Conservation (phyloP, 2,113 vertebrate species). For the Eonycteris spelaea region DNA sequence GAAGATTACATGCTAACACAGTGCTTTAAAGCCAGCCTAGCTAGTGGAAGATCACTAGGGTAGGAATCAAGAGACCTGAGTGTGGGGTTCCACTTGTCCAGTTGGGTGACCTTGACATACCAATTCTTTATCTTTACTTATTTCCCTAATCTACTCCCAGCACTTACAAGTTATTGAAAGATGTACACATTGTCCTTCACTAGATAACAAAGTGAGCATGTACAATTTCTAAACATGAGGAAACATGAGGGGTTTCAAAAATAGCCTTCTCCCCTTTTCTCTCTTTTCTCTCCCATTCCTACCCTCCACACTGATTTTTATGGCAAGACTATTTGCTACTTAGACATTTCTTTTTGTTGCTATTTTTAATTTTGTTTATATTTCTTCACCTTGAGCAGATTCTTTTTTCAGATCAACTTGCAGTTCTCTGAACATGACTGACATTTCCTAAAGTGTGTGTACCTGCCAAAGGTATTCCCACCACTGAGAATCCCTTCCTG, state of each 20-base stretch:
- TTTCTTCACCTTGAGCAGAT: background rate
- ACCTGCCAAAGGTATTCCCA: background rate
- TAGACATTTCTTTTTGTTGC: background rate
- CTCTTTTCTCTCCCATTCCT: background rate
- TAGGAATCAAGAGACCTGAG: background rate
- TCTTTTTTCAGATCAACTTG: background rate
- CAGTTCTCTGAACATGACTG: background rate
- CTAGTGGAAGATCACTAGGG: no score
- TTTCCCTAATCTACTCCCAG: background rate
- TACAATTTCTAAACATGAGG: background rate
- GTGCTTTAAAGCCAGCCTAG: background rate
- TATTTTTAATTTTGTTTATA: background rate
- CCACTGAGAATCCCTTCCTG: background rate
- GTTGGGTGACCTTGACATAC: background rate
- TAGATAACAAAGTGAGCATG: background rate
- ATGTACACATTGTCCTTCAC: background rate
- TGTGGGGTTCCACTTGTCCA: background rate
- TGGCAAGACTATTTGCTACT: background rate
- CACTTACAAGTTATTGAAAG: background rate
- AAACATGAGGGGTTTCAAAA: background rate
- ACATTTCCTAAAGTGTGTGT: background rate
- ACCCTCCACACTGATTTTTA: background rate
- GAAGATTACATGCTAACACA: background rate
- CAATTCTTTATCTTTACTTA: background rate
- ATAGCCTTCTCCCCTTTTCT: background rate